phyloP scores from a whole-genome alignment of 2,113 vertebrate genomes.

The Todiramphus saurophagus region DNA sequence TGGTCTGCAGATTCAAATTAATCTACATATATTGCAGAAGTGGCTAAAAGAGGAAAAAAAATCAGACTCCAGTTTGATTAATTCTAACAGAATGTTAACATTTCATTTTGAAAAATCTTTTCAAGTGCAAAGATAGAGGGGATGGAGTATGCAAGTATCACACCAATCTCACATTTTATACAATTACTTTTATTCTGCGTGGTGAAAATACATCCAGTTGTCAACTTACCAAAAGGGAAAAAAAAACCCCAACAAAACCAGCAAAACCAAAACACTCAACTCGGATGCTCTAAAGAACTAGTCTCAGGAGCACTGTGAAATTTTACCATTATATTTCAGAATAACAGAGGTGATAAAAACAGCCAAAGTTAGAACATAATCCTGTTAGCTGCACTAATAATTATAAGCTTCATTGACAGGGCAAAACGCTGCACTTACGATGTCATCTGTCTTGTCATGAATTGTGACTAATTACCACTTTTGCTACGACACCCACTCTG shows the following conservation, averaged over 20 bases:
- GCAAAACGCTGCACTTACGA: slow-evolving; percentile 84
- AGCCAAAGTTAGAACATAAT: slow-evolving; percentile 69
- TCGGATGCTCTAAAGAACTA: slow-evolving; percentile 29
- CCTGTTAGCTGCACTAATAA: slow-evolving; percentile 80
- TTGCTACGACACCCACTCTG: slow-evolving; percentile 65
- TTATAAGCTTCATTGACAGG: slow-evolving; percentile 82
- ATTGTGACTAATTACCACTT: slow-evolving; percentile 80
- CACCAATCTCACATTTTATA: neutral
- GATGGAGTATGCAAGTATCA: neutral
- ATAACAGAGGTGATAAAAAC: slow-evolving; percentile 68
- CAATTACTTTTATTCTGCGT: neutral
- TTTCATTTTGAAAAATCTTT: neutral
- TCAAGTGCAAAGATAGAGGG: neutral
- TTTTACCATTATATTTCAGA: slow-evolving; percentile 66
- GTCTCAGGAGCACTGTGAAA: slow-evolving; percentile 44
- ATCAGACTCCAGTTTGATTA: neutral
- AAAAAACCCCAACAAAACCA: neutral
- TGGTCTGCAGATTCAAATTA: neutral
- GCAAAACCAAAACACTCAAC: neutral
- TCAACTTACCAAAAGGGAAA: neutral
- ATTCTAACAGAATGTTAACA: neutral
- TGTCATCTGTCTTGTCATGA: slow-evolving; percentile 79
- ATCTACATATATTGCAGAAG: neutral
- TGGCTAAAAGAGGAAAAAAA: neutral
- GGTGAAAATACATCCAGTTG: neutral